Base-by-base conservation (phyloP, 2,797 vertebrate species). In the Cryptoprocta ferox region DNA sequence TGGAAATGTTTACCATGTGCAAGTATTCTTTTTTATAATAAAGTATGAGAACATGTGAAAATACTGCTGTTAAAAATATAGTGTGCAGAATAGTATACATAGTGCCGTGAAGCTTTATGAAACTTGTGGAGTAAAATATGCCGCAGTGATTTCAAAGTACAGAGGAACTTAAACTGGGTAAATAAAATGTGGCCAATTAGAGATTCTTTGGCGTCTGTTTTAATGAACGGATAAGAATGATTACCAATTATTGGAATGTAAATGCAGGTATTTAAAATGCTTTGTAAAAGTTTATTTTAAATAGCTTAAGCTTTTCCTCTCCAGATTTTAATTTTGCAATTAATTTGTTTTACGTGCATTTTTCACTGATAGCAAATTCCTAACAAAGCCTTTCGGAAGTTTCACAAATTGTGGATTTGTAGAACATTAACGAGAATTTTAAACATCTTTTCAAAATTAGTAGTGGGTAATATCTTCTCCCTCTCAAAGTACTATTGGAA, bases 261-360 rank as follows among this genome's bases (percentile, higher is more conserved):
- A 97, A 94, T 91, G 6, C 3, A 15, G 95, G 35, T n/a, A 12
- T 95, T 92, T 87, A 85, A 89, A 97, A 79, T 32, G 30, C 7
- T 75, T 91, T 97, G 87, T 65, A 16, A 96, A 95, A 93, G n/a
- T 8, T 80, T 85, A n/a, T 94, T 96, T 97, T 76, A 89, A 70
- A 76, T 82, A 91, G 30, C 42, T 96, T 92, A 89, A 93, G 53
- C 21, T 80, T 65, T 91, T 89, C 28, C 13, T 92, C 84, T 95
- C 14, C 28, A 95, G 88, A 81, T 97, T 94, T 96, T 83, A 96
- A 91, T 94, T 95, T 94, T 73, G 53, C 68, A 83, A n/a, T 83
- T 70, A 94, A 95, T 70, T 89, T 94, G 35, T 66, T 94, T 89
- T 84, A 45, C 48, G 87, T 45, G 45, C 19, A 66, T 65, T 97